Conservation (phyloP, 2,888 invertebrate species). For the Papilio elwesi region DNA sequence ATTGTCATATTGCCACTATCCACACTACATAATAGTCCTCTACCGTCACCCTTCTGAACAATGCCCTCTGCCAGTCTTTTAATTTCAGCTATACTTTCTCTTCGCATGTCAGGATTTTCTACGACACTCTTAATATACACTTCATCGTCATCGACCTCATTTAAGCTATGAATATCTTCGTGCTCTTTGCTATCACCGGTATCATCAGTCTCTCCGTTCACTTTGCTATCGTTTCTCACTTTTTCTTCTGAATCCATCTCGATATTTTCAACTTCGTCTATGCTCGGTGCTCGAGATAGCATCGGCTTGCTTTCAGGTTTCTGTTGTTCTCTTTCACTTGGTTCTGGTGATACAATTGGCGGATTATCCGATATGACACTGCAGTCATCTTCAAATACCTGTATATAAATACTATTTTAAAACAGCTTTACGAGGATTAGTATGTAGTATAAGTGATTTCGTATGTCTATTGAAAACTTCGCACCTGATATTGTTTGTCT, state of each 20-base stretch:
- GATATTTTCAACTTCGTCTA: conserved; percentile 78
- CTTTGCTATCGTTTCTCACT: conserved; percentile 64
- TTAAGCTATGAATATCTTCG: conserved; percentile 78
- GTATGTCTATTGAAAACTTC: too few species aligned
- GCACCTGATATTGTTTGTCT: too few species aligned
- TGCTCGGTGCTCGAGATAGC: conserved; percentile 76
- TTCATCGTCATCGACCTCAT: conserved; percentile 76
- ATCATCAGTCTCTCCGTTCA: conserved; percentile 82
- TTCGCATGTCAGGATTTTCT: conserved; percentile 76
- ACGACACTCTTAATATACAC: conserved; percentile 74
- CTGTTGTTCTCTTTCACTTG: conserved; percentile 76
- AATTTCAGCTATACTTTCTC: conserved; percentile 79
- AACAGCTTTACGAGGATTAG: background rate
- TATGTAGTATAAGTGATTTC: too few species aligned
- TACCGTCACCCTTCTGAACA: conserved; percentile 79
- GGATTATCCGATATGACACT: conserved; percentile 84
- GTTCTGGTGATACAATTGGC: conserved; percentile 78
- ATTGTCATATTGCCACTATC: conserved; percentile 73
- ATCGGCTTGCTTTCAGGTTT: conserved; percentile 67
- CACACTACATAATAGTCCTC: conserved; percentile 74
- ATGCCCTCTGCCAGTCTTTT: conserved; percentile 78
- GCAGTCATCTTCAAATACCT: conserved; percentile 85
- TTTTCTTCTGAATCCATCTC: conserved; percentile 73
- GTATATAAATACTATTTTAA: conserved; percentile 31
- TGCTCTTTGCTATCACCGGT: conserved; percentile 76